Evolutionary conservation across 2,113 vertebrate genomes (phyloP), one percentile per base, ranked within the genome.

Genomic region (Calcarius ornatus): DNA sequence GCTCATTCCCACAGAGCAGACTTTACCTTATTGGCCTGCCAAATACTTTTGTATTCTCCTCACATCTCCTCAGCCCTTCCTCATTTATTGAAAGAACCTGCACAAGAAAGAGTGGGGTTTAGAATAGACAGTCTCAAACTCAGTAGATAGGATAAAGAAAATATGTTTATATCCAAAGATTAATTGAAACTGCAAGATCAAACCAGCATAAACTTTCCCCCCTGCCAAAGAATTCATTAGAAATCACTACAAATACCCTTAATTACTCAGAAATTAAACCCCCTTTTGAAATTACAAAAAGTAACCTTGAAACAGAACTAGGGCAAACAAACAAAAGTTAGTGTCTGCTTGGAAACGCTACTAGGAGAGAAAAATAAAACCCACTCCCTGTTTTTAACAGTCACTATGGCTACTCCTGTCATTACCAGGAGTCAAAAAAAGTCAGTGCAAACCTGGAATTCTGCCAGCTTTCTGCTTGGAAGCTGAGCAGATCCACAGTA

Each of bases 51-150:
- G 99, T 99, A 66, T 99, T 99, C 90, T 99, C 99, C 47, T 99
- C 98, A 86, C 99, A 99, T 7, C 98, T 98, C 37, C 98, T 98
- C 91, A 99, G 98, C 53, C 99, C 99, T 94, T 99, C 99, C 78
- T 99, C 99, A 20, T 99, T 99, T 94, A 99, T 98, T 84, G 99
- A 99, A 50, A 99, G 98, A 37, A 99, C 99, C 99, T 99, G 88
- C 27, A 45, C 1, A 37, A 45, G 20, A 91, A 47, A 88, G 21
- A 56, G 27, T 1, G 21, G 7, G 48, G 25, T 28, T 84, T 42
- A 86, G 78, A 90, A 53, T 86, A 71, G 45, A 33, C 5, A 30
- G 31, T 10, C 77, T 69, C 56, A 60, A 78, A 69, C 17, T 61
- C 28, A 45, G 53, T n/a, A 79, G 57, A 48, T 27, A 11, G 33